Base-by-base conservation (phyloP, 2,113 vertebrate species). In the Ardeotis arabs region DNA sequence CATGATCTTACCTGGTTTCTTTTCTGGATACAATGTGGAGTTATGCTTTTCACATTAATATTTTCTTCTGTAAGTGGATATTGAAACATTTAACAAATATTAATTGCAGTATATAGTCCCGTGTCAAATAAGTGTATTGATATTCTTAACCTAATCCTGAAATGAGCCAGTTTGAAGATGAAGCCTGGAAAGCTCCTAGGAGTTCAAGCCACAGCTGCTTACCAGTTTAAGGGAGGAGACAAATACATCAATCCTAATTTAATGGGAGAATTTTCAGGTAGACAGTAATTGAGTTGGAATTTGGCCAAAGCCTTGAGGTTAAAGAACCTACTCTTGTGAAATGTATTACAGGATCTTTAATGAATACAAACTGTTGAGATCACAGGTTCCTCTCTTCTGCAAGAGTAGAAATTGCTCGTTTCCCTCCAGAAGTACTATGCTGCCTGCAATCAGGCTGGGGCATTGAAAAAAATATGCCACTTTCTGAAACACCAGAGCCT, bases 271-370 rank as follows among this genome's bases (percentile, higher is more conserved):
- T 81, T 94, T 89, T 82, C 86, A 94, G 92, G 94, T 90, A 90
- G 83, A 41, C 50, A 64, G 72, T 94, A 95, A 94, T 80, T 90
- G 92, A 78, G 80, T 77, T 95, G 92, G 93, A 93, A 84, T 87
- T 82, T 66, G 73, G 79, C 90, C 96, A 93, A 94, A 89, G 86
- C 73, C 79, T 92, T 53, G 56, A 56, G 83, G 80, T 91, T 93
- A 87, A 90, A 78, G 69, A 88, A 75, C 69, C 58, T 68, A 31
- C 73, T 88, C 56, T 50, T 72, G 37, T 7, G 47, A 95, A 90
- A 90, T 18, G 11, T 47, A 6, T 31, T 70, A 67, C 37, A 84
- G 37, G 45, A 72, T 73, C 76, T 66, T 68, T 73, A 92, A 49
- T 78, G 83, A 93, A 78, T 45, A 21, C 64, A 72, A 90, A 25